phyloP scores from a whole-genome alignment of 2,113 vertebrate species.

The Toxotes chatareus region DNA sequence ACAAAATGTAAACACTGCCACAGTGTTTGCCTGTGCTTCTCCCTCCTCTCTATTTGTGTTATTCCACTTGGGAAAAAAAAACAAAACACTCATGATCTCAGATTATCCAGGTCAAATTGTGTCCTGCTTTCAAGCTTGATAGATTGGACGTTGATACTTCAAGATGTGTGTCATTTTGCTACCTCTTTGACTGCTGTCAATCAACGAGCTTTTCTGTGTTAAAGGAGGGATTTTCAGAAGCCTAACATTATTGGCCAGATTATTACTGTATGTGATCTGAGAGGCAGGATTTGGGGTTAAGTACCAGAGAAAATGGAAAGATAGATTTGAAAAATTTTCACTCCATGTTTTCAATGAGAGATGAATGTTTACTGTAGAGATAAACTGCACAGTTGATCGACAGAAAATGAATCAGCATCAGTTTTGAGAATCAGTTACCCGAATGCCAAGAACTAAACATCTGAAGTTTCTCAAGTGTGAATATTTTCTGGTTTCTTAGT shows the following conservation, averaged over 20 bases:
- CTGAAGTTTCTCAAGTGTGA: too few species aligned
- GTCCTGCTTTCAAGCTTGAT: slow-evolving; percentile 31
- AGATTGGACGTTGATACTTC: slow-evolving; percentile 43
- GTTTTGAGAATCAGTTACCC: not conserved
- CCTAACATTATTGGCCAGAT: not conserved
- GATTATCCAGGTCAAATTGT: not conserved
- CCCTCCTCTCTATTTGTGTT: not conserved
- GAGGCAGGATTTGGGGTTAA: not conserved
- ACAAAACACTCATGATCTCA: too few species aligned
- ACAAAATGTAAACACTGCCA: too few species aligned
- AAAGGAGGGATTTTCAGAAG: slow-evolving; percentile 15
- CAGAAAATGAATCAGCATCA: not conserved
- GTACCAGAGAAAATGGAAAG: not conserved
- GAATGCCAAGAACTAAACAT: not conserved
- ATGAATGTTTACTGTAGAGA: not conserved
- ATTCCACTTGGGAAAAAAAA: too few species aligned
- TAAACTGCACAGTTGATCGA: not conserved
- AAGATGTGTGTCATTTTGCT: slow-evolving; percentile 36
- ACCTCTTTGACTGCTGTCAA: slow-evolving; percentile 6
- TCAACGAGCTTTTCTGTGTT: slow-evolving; percentile 8
- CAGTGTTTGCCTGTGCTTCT: not conserved
- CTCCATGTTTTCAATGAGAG: not conserved
- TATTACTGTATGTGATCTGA: not conserved
- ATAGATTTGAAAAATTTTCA: not conserved
- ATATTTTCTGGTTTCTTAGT: too few species aligned